These are phyloP conservation scores for Chauna torquata DNA, from an alignment of 2,113 vertebrate genomes.

Conservation along the genomic window DNA sequence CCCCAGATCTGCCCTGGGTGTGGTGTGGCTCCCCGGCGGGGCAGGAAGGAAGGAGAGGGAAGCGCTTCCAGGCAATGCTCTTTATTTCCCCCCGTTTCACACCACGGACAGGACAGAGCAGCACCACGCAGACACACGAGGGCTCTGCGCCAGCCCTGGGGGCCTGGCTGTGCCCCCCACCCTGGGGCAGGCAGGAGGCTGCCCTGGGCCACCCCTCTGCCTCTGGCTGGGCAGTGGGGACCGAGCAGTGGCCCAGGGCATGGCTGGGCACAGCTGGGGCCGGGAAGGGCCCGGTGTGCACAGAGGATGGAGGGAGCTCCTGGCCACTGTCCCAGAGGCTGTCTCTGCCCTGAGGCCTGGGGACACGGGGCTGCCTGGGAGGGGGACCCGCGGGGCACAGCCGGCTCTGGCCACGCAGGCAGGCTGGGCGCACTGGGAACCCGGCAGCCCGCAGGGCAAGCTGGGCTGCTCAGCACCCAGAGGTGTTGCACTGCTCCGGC, in stretches of 20 bases:
- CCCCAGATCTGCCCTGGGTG: background rate
- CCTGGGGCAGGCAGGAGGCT: background rate
- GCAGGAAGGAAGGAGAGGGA: background rate
- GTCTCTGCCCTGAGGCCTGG: background rate
- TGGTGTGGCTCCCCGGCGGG: too few relatives aligned
- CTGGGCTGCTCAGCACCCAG: background rate
- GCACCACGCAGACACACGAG: conserved; percentile 5
- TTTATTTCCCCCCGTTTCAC: conserved; percentile 64
- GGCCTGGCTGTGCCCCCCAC: background rate
- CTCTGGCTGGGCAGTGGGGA: background rate
- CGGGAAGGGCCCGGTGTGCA: background rate
- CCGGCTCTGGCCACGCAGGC: background rate
- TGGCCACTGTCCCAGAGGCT: background rate
- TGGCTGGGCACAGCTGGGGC: background rate
- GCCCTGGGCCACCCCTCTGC: background rate
- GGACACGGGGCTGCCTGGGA: background rate
- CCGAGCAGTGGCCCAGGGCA: background rate
- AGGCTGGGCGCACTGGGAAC: background rate
- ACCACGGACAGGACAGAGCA: conserved; percentile 44
- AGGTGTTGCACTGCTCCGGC: background rate
- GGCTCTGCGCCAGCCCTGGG: background rate
- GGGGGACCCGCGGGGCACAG: background rate
- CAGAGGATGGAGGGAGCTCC: background rate
- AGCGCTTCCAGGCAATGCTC: background rate
- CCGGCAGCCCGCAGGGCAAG: background rate